A percentile compares a stretch with the other conserved stretches of the same genome.
Conservation (phyloP, 2,797 vertebrate genomes). For the Todus mexicanus region DNA sequence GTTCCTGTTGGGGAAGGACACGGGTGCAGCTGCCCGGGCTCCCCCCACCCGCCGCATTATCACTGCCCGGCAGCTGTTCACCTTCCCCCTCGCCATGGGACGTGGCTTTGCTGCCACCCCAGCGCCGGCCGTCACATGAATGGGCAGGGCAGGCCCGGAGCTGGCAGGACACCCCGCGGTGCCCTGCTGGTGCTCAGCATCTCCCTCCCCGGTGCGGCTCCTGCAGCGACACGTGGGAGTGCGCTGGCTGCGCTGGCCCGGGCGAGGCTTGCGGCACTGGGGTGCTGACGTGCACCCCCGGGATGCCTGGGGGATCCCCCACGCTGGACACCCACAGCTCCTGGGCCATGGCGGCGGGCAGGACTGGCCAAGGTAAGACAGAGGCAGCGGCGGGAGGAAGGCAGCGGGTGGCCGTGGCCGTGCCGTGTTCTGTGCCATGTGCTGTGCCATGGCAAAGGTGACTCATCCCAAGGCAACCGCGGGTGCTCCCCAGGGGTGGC, state of each 20-base stretch:
- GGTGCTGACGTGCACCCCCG: background rate
- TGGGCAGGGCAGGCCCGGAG: background rate
- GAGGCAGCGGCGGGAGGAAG: background rate
- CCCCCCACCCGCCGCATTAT: constrained; percentile 69
- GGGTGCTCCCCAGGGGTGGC: constrained; percentile 5
- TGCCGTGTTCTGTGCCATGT: no score
- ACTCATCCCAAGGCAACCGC: background rate
- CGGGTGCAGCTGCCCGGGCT: constrained; percentile 72
- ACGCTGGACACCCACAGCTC: background rate
- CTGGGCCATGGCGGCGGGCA: background rate
- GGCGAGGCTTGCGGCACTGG: fast-evolving
- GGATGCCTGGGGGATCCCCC: background rate
- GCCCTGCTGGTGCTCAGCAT: background rate
- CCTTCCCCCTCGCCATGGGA: constrained; percentile 70
- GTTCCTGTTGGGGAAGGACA: constrained; percentile 88
- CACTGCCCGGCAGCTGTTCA: constrained; percentile 73
- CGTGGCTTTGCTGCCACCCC: constrained; percentile 47
- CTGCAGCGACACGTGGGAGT: no score
- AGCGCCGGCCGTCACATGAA: constrained; percentile 58
- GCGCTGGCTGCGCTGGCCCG: background rate
- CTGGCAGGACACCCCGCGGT: background rate
- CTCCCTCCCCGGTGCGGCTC: background rate
- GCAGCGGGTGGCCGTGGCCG: background rate
- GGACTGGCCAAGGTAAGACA: constrained; percentile 10
- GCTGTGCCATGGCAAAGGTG: background rate